Evolutionary conservation across 1,140 invertebrate genomes (phyloP), one percentile per base, ranked within the genome.

Genomic region (Globodera ellingtonae): DNA sequence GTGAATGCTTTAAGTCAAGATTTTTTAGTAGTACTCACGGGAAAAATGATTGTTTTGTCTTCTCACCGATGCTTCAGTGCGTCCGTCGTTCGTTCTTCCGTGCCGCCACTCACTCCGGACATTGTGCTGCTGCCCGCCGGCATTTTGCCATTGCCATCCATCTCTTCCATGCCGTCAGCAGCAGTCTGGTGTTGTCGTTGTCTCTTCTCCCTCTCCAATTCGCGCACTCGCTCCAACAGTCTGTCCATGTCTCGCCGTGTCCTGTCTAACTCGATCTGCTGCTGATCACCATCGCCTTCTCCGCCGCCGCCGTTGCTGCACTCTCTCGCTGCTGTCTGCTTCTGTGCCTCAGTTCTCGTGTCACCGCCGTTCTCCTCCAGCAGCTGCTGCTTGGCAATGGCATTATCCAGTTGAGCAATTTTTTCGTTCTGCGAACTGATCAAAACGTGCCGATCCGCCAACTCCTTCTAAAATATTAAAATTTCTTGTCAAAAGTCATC

Each of bases 381-480:
- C 8, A 18, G 10, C 67, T 10, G 67, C 13, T 70, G 67, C 24
- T 35, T 47, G 9, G 67, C 67, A 47, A 70, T 70, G 7, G 52
- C 24, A 75, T 15, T 80, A 50, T 85, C 79, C 24, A 85, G 80
- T 59, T 85, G 85, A 24, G 82, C 85, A 52, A 85, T 85, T 75
- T 85, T 85, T 72, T 85, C 85, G 69, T 85, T 85, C 70, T 85
- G 84, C 71, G 84, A 85, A 9, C 78, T 85, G 10, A 85, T 79
- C 46, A 85, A 44, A 35, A 85, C 79, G 56, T 87, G 83, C 35
- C 84, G 70, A 75, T 85, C 84, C 5, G 78, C 47, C 48, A 85
- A 70, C 46, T 85, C 84, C 72, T 85, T 86, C 59, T 85, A 73
- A n/a, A 85, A 62, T 24, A 24, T 44, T 69, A 46, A 44, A 46